Evolutionary conservation across 2,113 vertebrate genomes (phyloP), one percentile per base, ranked within the genome.

Genomic region (Cettia cetti): DNA sequence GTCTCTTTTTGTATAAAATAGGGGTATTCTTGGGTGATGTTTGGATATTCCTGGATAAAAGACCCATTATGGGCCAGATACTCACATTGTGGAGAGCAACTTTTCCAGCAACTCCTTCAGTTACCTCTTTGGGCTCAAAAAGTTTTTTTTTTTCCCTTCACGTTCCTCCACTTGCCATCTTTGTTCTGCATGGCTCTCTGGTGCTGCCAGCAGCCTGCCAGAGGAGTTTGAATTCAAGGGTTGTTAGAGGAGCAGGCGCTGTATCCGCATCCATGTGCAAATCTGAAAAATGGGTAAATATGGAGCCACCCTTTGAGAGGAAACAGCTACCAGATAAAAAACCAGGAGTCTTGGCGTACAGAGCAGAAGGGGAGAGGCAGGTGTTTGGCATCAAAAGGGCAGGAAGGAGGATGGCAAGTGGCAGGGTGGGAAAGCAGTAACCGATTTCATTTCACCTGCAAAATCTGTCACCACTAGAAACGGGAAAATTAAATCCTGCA

Each of bases 101-200:
- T 77, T 91, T 75, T 40, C 52, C 82, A 66, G 71, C 50, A 42
- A 9, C 31, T 65, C 28, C 42, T 74, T 65, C 49, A 16, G 44
- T 52, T 40, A 44, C 5, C 4, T 79, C 5, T 56, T 40, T 53
- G 42, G 10, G 26, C 16, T 49, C 44, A 52, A 49, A 85, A 85
- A 10, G 6, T n/a, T 7, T 19, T 72, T 77, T 64, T 49, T 66
- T 45, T 35, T n/a, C n/a, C 31, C 47, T 20, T 42, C 6, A 6
- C 3, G 3, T 12, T 66, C 8, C 22, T 23, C 21, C 15, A 4
- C 37, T 31, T 30, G 17, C 42, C 23, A 3, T 39, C 40, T 61
- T 78, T 4, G 10, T n/a, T 57, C 72, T 33, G 65, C 30, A 6
- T 0, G 0, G 13, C 40, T 7, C 33, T 37, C 53, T 37, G 52